Evolutionary conservation across 2,888 invertebrate species (phyloP).

Genomic region (Galerucella pusilla): DNA sequence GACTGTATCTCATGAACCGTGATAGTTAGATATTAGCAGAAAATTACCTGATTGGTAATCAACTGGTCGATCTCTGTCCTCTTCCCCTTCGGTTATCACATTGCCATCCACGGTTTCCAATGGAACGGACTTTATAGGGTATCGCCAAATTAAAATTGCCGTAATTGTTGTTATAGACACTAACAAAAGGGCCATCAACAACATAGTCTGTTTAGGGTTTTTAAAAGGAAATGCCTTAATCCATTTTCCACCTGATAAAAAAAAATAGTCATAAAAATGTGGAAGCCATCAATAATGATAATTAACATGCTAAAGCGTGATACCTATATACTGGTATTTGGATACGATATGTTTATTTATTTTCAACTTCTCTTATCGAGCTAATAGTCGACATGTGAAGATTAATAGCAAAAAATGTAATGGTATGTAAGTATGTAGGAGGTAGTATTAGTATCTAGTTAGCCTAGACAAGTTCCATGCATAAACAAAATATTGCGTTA

Average conservation of each 20-base stretch:
- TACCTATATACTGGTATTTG: too few relatives aligned
- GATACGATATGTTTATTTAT: too few relatives aligned
- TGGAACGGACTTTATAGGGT: slow-evolving; percentile 17
- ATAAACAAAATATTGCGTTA: too few relatives aligned
- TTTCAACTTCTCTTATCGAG: too few relatives aligned
- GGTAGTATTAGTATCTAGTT: too few relatives aligned
- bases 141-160: slow-evolving; percentile 45
- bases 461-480: too few relatives aligned
- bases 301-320: too few relatives aligned
- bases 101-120: background rate
- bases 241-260: slow-evolving; percentile 45
- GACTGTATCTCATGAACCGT: too few relatives aligned
- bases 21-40: too few relatives aligned
- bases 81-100: slow-evolving; percentile 44
- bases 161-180: slow-evolving; percentile 45
- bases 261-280: background rate
- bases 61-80: slow-evolving; percentile 47
- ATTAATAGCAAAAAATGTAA: too few relatives aligned
- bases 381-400: too few relatives aligned
- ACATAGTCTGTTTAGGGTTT: slow-evolving; percentile 46
- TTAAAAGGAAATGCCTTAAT: slow-evolving; percentile 46
- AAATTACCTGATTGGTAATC: slow-evolving; percentile 46
- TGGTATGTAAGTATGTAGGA: too few relatives aligned
- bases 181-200: slow-evolving; percentile 45
- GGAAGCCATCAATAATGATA: background rate